These are phyloP conservation scores for Metallyticus violacea DNA, from an alignment of 2,888 invertebrate genomes.

Conservation along the genomic window DNA sequence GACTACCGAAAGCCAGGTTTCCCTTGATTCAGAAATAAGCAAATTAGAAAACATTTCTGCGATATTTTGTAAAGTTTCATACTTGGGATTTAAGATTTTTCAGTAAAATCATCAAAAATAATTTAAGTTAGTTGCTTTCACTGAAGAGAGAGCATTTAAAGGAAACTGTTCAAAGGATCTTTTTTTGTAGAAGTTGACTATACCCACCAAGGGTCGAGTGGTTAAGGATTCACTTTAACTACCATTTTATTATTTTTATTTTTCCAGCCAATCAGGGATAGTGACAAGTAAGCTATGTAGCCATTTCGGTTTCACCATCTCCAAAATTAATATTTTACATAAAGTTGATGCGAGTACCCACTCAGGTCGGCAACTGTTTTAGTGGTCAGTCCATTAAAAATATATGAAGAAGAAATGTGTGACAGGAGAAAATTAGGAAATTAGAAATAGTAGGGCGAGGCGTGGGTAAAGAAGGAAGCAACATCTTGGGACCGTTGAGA, in stretches of 20 bases:
- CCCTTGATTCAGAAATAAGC: no score
- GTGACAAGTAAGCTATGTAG: not conserved
- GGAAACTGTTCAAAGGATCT: no score
- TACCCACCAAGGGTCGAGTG: not conserved
- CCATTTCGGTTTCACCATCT: not conserved
- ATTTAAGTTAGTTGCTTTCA: no score
- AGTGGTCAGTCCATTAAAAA: slow-evolving; percentile 16
- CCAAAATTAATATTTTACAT: not conserved
- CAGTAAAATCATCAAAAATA: not conserved
- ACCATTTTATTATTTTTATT: not conserved
- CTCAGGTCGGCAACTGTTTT: not conserved
- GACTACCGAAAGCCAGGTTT: no score
- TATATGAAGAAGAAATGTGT: slow-evolving; percentile 13
- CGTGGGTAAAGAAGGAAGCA: not conserved
- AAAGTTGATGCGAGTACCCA: not conserved
- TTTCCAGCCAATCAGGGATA: not conserved
- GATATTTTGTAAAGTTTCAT: no score
- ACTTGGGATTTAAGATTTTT: no score
- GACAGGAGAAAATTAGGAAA: slow-evolving; percentile 14
- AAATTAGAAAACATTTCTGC: no score
- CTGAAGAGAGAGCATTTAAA: not conserved
- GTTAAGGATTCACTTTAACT: not conserved
- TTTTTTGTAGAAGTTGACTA: not conserved
- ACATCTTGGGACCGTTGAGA: not conserved
- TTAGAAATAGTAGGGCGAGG: not conserved